A percentile compares a stretch with the other conserved stretches of the same genome.
Evolutionary conservation across 2,888 invertebrate species (phyloP).

Genomic region (Cephus pulcher): DNA sequence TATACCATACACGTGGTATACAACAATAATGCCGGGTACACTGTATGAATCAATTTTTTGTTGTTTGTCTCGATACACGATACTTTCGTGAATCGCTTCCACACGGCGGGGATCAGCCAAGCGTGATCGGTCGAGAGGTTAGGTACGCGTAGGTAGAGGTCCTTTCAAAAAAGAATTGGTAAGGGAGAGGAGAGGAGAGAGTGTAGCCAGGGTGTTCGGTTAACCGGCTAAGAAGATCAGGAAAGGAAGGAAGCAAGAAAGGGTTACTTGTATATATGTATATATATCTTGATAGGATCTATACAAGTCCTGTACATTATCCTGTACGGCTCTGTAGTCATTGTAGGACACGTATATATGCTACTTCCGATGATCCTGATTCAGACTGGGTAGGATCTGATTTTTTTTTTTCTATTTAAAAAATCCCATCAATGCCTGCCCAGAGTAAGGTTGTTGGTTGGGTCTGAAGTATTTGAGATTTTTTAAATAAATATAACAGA

Average conservation of each 20-base stretch:
- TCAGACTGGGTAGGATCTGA: background rate
- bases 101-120: conserved; percentile 43
- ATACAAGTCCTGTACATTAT: background rate
- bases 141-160: conserved; percentile 6
- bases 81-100: conserved; percentile 44
- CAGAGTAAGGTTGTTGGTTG: background rate
- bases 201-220: background rate
- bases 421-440: background rate
- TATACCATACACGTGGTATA: background rate
- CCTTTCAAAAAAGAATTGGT: conserved; percentile 42
- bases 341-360: background rate
- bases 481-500: background rate
- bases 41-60: conserved; percentile 41
- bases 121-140: conserved; percentile 37
- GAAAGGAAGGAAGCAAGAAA: background rate
- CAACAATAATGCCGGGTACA: conserved; percentile 10
- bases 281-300: background rate
- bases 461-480: background rate
- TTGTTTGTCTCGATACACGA: conserved; percentile 46
- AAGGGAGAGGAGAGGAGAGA: conserved; percentile 1
- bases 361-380: background rate
- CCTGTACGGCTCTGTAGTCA: background rate
- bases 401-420: background rate
- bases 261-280: background rate
- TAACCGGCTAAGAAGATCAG: background rate